Evolutionary conservation across 2,113 vertebrate species (phyloP).

Genomic region (Campylomormyrus tamandua): DNA sequence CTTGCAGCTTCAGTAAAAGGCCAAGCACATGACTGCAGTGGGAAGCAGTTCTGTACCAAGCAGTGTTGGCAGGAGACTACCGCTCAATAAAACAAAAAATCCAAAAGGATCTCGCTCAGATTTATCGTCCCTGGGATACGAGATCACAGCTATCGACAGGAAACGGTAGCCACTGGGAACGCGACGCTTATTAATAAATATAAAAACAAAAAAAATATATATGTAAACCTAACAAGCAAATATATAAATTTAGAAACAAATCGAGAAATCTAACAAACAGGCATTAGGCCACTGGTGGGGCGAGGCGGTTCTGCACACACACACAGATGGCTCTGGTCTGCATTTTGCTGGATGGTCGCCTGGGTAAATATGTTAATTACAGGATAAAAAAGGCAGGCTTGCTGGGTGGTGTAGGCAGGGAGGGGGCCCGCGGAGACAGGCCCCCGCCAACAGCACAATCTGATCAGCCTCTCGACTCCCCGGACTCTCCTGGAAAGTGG

Average conservation of each 20-base stretch:
- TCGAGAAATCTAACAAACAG: not conserved
- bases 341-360: not conserved
- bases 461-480: not conserved
- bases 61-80: not conserved
- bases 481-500: not conserved
- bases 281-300: not conserved
- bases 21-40: not conserved
- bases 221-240: not conserved
- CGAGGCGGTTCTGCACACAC: not conserved
- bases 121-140: not conserved
- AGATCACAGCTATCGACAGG: not conserved
- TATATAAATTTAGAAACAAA: not conserved
- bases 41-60: not conserved
- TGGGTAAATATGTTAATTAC: constrained; percentile 23
- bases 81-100: not conserved
- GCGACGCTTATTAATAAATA: not conserved
- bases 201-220: not conserved
- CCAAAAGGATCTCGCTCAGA: not conserved
- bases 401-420: not conserved
- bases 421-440: not conserved
- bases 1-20: not conserved
- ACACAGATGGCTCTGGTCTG: not conserved
- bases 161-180: not conserved
- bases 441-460: constrained; percentile 7
- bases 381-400: constrained; percentile 10